Evolutionary conservation across 2,113 vertebrate species (phyloP).

Genomic region (Hirundichthys speculiger): DNA sequence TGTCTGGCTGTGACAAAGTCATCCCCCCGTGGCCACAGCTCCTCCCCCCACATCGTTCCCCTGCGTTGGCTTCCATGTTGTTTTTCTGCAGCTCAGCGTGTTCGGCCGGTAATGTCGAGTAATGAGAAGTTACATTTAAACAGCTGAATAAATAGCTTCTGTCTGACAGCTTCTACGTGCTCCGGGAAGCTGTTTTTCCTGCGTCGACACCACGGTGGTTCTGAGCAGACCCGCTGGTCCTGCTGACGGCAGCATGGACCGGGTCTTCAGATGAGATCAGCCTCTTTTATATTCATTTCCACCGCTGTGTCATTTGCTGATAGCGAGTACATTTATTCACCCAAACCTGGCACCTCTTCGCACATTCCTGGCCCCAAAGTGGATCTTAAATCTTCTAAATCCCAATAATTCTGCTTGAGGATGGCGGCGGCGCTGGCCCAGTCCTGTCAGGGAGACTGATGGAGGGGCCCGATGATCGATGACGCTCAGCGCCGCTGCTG

Average conservation of each 20-base stretch:
- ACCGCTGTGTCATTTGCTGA: slow-evolving; percentile 1
- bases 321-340: slow-evolving; percentile 3
- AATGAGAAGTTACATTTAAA: slow-evolving; percentile 51
- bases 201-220: slow-evolving; percentile 51
- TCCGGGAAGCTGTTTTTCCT: slow-evolving; percentile 45
- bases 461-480: slow-evolving; percentile 62
- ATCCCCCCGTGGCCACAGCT: slow-evolving; percentile 17
- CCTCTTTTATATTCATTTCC: slow-evolving; percentile 23
- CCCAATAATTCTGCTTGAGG: slow-evolving; percentile 31
- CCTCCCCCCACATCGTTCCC: slow-evolving; percentile 7
- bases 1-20: slow-evolving; percentile 16
- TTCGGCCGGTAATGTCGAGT: slow-evolving; percentile 56
- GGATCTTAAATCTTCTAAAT: slow-evolving; percentile 28
- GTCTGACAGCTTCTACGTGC: slow-evolving; percentile 55
- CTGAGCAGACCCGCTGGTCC: slow-evolving; percentile 50
- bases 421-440: slow-evolving; percentile 53
- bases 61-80: slow-evolving; percentile 15
- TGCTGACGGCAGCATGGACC: slow-evolving; percentile 57
- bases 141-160: slow-evolving; percentile 52
- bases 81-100: slow-evolving; percentile 13
- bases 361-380: slow-evolving; percentile 7
- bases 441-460: slow-evolving; percentile 74
- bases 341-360: background rate
- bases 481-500: slow-evolving; percentile 58
- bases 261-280: no score